Base-by-base conservation (phyloP, 92 coral and sea anemone species). In the Epizoanthus rinbou region DNA sequence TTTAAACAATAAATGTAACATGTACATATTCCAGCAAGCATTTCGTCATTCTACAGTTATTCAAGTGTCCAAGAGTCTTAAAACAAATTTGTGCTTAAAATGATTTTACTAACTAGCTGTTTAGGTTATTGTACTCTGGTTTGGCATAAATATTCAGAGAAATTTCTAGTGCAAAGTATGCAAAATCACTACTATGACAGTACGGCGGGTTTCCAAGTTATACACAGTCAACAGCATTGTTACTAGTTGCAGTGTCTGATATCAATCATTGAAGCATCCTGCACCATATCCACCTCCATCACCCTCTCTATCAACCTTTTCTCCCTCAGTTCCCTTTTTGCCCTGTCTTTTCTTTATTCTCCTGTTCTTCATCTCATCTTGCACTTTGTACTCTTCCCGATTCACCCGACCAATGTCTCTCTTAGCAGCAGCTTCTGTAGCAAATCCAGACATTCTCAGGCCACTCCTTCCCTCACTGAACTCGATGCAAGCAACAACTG, bases 381-480 rank as follows among this genome's bases (percentile, higher is more conserved):
- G 47, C 4, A 41, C 47, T 6, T 41, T 41, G 4, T 41, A 41
- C 4, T 41, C 6, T 41, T 41, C 47, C 4, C 47, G 7, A 6
- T 6, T 41, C 2, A 41, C 47, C 5, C 47, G 2, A 6, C 6
- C 47, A 41, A 41, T 41, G 47, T 3, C 47, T 41, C 47, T 41
- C 47, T 41, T 41, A 6, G 47, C 4, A 41, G 6, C 74, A 68
- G 62, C 62, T 57, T 57, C 21, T 57, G 4, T 3, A 57, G 62
- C 62, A 57, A 57, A 57, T 57, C 62, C 62, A 15, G 62, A 57
- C 19, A 57, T 57, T 3, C 62, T 3, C 17, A 63, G 68, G 21
- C 68, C 37, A 63, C 68, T 63, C 68, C 68, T 23, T 14, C 35
- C 68, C 28, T 63, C 68, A 63, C 22, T 63, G 68, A 63, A 63